A percentile compares a stretch with the other conserved stretches of the same genome.
Evolutionary conservation across 2,113 vertebrate species (phyloP).

Genomic region (Deroptyus accipitrinus): DNA sequence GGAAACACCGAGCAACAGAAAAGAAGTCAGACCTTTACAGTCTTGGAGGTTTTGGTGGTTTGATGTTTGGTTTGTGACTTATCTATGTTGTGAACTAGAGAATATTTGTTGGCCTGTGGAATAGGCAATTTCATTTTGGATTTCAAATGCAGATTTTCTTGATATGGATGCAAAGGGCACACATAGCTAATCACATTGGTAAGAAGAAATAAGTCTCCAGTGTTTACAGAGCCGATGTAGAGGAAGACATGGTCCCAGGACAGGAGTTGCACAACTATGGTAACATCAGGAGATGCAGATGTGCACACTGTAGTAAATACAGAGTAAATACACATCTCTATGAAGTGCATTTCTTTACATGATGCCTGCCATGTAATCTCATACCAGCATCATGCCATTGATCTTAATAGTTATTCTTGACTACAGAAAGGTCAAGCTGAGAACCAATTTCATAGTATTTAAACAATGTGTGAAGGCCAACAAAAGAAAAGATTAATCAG

Average conservation of each 20-base stretch:
- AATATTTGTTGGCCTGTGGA: not conserved
- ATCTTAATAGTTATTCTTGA: not conserved
- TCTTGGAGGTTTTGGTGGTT: not conserved
- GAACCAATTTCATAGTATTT: not conserved
- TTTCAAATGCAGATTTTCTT: not conserved
- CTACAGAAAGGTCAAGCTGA: not conserved
- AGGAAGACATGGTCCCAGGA: not conserved
- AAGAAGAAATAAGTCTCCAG: not conserved
- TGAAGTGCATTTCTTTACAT: not conserved
- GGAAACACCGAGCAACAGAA: not conserved
- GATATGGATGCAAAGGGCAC: not conserved
- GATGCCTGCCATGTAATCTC: not conserved
- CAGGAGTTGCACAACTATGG: not conserved
- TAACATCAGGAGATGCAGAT: not conserved
- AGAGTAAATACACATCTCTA: not conserved
- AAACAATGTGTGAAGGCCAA: not conserved
- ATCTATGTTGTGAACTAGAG: not conserved
- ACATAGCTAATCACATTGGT: not conserved
- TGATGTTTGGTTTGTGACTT: not conserved
- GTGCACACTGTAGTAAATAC: not conserved
- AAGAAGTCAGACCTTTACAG: not conserved
- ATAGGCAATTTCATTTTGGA: not conserved
- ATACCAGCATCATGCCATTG: not conserved
- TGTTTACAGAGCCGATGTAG: not conserved
- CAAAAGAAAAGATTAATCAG: not conserved